phyloP scores from a whole-genome alignment of 2,797 vertebrate genomes.

The Poecilia velifera region DNA sequence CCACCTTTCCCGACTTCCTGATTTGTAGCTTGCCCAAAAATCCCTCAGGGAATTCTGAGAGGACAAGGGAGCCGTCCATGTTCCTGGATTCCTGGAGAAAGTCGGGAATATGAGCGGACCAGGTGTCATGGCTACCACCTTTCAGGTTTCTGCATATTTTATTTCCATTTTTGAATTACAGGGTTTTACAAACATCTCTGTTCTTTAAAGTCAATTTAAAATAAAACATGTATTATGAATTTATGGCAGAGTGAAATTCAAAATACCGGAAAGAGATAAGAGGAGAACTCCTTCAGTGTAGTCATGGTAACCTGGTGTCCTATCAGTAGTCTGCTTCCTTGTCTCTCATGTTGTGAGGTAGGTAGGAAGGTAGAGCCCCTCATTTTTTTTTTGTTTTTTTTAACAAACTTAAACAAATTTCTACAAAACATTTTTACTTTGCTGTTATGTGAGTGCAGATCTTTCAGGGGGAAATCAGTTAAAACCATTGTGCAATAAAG shows the following conservation, averaged over 20 bases:
- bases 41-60: constrained; percentile 29
- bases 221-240: not conserved
- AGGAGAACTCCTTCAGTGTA: not conserved
- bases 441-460: not conserved
- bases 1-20: constrained; percentile 81
- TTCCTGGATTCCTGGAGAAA: not conserved
- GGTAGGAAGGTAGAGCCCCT: not conserved
- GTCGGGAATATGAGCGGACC: not conserved
- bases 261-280: not conserved
- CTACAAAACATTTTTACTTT: not conserved
- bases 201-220: not conserved
- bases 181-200: not conserved
- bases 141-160: not conserved
- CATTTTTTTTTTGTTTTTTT: not conserved
- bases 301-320: not conserved
- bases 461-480: not conserved
- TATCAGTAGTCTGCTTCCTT: not conserved
- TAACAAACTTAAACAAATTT: not conserved
- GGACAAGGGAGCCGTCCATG: not conserved
- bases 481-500: not conserved
- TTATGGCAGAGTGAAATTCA: not conserved
- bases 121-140: not conserved
- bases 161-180: not conserved
- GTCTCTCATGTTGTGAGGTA: not conserved
- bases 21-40: constrained; percentile 82